Evolutionary conservation across 2,888 invertebrate genomes (phyloP).

Genomic region (Pegoplata infirma): DNA sequence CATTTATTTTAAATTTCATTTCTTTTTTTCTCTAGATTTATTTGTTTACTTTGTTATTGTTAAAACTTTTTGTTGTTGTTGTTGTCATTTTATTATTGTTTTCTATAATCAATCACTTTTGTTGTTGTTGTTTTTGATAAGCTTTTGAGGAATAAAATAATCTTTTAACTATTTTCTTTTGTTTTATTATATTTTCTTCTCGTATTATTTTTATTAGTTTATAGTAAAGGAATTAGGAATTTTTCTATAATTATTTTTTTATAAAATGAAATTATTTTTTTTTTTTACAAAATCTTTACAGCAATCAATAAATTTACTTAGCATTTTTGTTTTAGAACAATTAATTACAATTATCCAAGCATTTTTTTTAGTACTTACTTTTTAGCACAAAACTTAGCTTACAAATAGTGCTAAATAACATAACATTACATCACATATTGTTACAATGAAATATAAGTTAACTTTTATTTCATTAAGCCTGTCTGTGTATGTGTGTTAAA

Average conservation of each 20-base stretch:
- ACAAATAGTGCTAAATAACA: neutral
- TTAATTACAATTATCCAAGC: constrained; percentile 42
- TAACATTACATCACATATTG: neutral
- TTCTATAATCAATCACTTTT: constrained; percentile 50
- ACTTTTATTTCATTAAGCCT: neutral
- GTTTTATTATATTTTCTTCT: neutral
- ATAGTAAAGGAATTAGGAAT: no score
- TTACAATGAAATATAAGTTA: constrained; percentile 16
- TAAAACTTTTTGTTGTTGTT: neutral
- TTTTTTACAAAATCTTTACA: no score
- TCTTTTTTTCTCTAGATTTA: constrained; percentile 17
- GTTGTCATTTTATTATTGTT: constrained; percentile 22
- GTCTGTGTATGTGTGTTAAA: neutral
- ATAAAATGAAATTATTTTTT: no score
- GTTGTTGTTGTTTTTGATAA: constrained; percentile 9
- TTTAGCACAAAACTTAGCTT: no score
- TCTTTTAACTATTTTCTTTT: constrained; percentile 22
- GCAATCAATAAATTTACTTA: neutral
- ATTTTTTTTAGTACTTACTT: no score
- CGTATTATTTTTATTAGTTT: no score
- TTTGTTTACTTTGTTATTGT: constrained; percentile 22
- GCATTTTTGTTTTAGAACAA: constrained; percentile 14
- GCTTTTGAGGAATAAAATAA: neutral
- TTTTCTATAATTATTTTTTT: no score
- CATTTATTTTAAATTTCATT: constrained; percentile 21